phyloP scores from a whole-genome alignment of 2,797 vertebrate species.

The Bradypus variegatus region DNA sequence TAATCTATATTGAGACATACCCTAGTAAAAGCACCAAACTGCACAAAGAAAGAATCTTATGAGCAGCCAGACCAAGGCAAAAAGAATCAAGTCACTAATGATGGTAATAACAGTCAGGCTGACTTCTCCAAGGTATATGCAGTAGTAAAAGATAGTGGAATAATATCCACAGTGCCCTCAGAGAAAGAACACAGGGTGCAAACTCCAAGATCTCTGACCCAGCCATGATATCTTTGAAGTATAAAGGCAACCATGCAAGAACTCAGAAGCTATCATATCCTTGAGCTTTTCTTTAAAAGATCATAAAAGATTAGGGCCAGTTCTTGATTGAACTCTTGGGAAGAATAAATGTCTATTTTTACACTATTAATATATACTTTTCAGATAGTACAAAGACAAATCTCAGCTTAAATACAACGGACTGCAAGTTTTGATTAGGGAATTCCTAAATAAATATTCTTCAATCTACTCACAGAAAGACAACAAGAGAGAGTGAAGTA shows the following conservation, averaged over 20 bases:
- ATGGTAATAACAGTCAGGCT: background rate
- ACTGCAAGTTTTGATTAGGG: background rate
- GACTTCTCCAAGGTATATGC: background rate
- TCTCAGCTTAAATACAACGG: background rate
- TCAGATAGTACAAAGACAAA: background rate
- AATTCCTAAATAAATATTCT: background rate
- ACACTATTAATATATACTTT: background rate
- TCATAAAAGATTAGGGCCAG: background rate
- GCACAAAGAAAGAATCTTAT: background rate
- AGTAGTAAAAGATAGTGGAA: background rate
- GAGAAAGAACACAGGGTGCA: background rate
- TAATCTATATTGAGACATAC: background rate
- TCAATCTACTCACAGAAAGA: background rate
- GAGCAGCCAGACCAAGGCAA: background rate
- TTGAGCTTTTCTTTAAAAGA: background rate
- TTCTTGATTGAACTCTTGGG: background rate
- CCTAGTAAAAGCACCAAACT: background rate
- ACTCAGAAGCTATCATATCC: background rate
- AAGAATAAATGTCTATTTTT: conserved; percentile 10
- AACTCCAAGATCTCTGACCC: background rate
- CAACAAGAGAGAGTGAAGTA: background rate
- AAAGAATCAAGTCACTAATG: background rate
- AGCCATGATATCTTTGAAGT: background rate
- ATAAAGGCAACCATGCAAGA: background rate
- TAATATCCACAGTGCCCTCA: background rate